Percentiles rank a stretch among this genome's conserved stretches.
These are phyloP conservation scores for Fistularia tabacaria DNA, from an alignment of 2,797 vertebrate species.

Conservation along the genomic window DNA sequence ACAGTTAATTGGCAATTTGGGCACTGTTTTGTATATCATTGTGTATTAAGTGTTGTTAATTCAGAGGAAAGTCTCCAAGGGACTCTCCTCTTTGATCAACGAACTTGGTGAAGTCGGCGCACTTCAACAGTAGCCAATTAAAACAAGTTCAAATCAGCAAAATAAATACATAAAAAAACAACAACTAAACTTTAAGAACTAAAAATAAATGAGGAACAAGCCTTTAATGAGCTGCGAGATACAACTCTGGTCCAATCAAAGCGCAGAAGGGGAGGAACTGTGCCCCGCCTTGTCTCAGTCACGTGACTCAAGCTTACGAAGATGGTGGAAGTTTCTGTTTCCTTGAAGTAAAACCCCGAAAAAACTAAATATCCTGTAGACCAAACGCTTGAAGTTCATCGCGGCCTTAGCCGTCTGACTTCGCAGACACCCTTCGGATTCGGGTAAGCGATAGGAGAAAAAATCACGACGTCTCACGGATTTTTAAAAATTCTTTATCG, in stretches of 20 bases:
- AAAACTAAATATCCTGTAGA: conserved; percentile 39
- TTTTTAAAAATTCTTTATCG: background rate
- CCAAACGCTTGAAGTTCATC: conserved; percentile 18
- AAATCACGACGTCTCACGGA: background rate
- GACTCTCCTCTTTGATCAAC: too few relatives aligned
- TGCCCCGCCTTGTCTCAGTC: conserved; percentile 71
- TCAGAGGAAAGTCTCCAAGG: too few relatives aligned
- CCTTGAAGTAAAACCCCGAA: conserved; percentile 57
- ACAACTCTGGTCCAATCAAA: conserved; percentile 42
- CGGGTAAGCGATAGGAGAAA: conserved; percentile 47
- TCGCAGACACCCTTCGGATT: conserved; percentile 8
- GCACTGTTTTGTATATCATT: too few relatives aligned
- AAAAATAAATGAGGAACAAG: too few relatives aligned
- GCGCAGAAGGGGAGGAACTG: background rate
- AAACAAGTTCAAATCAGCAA: too few relatives aligned
- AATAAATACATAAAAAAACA: too few relatives aligned
- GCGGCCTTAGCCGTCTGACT: background rate
- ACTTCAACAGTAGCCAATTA: too few relatives aligned
- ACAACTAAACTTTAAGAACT: too few relatives aligned
- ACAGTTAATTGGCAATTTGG: too few relatives aligned
- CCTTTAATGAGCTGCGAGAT: background rate
- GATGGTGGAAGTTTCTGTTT: conserved; percentile 76
- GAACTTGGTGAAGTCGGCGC: too few relatives aligned
- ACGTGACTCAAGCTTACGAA: conserved; percentile 65
- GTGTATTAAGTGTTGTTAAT: too few relatives aligned